Percentiles rank a stretch among this genome's conserved stretches.
Evolutionary conservation across 2,113 vertebrate genomes (phyloP).

Genomic region (Albula glossodonta): DNA sequence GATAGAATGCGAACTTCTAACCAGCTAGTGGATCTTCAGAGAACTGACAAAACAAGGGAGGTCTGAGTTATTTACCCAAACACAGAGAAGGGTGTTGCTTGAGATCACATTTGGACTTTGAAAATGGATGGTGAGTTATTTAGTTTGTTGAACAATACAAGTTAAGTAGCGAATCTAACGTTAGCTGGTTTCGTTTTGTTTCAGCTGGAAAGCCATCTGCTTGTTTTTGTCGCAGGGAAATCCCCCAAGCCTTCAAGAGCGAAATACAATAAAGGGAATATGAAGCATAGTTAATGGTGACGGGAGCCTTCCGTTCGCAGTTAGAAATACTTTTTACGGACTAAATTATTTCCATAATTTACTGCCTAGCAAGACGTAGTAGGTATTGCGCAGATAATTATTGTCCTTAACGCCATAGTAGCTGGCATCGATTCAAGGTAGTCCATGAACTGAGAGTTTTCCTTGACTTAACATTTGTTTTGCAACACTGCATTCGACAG

Average conservation of each 20-base stretch:
- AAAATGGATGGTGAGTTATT: constrained; percentile 62
- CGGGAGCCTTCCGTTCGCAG: not conserved
- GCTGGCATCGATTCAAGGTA: not conserved
- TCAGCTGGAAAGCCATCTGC: not conserved
- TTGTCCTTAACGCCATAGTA: not conserved
- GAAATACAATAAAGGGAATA: not conserved
- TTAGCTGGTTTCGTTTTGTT: not conserved
- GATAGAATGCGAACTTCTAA: not conserved
- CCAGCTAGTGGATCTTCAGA: not conserved
- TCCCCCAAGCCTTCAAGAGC: constrained; percentile 1
- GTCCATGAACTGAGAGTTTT: not conserved
- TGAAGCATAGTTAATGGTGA: not conserved
- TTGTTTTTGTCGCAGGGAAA: constrained; percentile 22
- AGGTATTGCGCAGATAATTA: not conserved
- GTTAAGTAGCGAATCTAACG: not conserved
- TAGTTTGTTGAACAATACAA: not conserved
- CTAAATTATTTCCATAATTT: not conserved
- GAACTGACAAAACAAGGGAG: not conserved
- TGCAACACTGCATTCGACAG: not conserved
- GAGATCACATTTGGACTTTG: constrained; percentile 2
- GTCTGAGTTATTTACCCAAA: not conserved
- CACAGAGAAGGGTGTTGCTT: not conserved
- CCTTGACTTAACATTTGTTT: not conserved
- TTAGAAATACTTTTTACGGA: not conserved
- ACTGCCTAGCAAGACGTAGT: not conserved